These are phyloP conservation scores for Hemicordylus capensis DNA, from an alignment of 2,113 vertebrate genomes.

Conservation along the genomic window DNA sequence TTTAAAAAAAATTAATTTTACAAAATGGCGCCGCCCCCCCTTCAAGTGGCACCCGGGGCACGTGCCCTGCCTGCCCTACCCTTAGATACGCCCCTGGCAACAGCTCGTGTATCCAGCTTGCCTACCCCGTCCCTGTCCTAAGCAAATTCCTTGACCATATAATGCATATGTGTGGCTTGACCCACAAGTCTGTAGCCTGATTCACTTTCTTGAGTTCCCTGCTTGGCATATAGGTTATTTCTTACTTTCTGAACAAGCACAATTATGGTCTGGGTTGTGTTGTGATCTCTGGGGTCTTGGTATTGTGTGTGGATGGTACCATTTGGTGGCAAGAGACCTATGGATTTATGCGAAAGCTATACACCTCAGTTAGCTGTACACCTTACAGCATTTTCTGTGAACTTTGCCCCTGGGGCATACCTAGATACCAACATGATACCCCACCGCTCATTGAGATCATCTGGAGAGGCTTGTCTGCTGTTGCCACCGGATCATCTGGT, in stretches of 20 bases:
- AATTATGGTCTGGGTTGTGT: neutral
- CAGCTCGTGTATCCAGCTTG: too few species aligned
- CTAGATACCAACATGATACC: neutral
- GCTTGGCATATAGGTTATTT: neutral
- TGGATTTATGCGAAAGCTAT: neutral
- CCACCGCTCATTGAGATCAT: too few species aligned
- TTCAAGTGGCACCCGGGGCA: too few species aligned
- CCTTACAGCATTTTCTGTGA: neutral
- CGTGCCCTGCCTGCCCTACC: too few species aligned
- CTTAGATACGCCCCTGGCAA: too few species aligned
- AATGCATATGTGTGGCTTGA: neutral
- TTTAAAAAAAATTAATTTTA: too few species aligned
- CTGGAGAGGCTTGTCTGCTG: too few species aligned
- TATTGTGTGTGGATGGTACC: neutral
- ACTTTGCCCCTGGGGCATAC: too few species aligned
- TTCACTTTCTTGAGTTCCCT: neutral
- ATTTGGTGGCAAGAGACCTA: neutral
- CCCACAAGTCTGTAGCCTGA: neutral
- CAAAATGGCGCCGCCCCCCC: too few species aligned
- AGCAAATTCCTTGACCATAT: neutral
- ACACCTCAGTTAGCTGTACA: neutral
- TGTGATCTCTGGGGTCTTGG: neutral
- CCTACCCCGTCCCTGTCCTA: too few species aligned
- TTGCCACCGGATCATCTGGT: too few species aligned
- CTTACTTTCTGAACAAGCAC: neutral